Conservation (phyloP, 2,113 vertebrate genomes). For the Vulpes ferrilata region DNA sequence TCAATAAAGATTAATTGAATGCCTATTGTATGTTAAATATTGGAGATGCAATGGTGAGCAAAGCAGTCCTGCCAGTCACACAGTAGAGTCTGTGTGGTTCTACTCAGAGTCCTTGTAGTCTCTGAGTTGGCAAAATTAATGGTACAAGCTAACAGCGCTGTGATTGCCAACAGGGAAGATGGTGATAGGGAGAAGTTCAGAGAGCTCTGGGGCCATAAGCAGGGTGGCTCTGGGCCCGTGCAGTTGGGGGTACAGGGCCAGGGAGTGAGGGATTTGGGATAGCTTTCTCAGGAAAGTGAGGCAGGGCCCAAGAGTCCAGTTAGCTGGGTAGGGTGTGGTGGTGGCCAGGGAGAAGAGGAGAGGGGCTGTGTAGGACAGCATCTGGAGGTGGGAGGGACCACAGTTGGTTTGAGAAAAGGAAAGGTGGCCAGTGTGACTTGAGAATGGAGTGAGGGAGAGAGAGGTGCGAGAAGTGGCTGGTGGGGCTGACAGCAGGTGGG, state of each 20-base stretch:
- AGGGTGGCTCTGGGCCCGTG: not conserved
- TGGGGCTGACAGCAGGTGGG: not conserved
- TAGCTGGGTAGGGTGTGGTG: not conserved
- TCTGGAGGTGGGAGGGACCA: too few species aligned
- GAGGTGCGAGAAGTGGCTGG: not conserved
- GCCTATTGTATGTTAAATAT: fast-evolving
- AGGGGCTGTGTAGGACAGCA: fast-evolving
- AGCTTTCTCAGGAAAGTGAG: not conserved
- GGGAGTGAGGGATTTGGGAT: not conserved
- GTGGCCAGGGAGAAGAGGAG: not conserved
- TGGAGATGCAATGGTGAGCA: not conserved
- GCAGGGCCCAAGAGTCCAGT: not conserved
- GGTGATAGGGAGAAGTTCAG: not conserved
- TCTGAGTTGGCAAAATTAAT: fast-evolving
- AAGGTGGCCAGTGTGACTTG: not conserved
- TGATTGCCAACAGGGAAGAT: fast-evolving
- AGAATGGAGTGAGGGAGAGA: not conserved
- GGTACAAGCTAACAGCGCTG: fast-evolving
- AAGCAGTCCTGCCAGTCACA: not conserved
- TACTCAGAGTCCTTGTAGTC: not conserved
- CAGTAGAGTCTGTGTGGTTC: too few species aligned
- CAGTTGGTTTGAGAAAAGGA: fast-evolving
- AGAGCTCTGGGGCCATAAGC: not conserved
- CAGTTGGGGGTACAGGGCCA: fast-evolving
- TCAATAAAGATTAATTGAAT: not conserved